Conservation (phyloP, 2,113 vertebrate genomes). For the Upupa epops region DNA sequence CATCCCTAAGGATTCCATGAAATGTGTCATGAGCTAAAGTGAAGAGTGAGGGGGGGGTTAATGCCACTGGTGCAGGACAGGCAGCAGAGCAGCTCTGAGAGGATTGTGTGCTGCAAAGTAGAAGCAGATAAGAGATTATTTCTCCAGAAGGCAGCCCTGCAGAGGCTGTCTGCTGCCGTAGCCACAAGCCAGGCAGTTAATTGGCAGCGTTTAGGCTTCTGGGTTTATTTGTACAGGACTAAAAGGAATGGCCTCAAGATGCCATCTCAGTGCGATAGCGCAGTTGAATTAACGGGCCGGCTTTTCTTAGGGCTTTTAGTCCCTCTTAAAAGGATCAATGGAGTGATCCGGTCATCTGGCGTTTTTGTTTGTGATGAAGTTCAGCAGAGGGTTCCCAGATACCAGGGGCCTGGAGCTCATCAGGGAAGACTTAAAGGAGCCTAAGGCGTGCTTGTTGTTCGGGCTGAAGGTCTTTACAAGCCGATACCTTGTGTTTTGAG, state of each 20-base stretch:
- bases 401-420: neutral
- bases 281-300: neutral
- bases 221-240: neutral
- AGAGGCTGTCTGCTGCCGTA: neutral
- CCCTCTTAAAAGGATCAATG: neutral
- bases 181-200: neutral
- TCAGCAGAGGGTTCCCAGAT: neutral
- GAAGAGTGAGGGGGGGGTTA: too few relatives aligned
- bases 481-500: neutral
- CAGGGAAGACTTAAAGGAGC: neutral
- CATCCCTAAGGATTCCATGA: too few relatives aligned
- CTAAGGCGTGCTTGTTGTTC: neutral
- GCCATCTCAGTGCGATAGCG: neutral
- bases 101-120: neutral
- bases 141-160: neutral
- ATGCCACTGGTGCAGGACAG: neutral
- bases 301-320: neutral
- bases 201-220: neutral
- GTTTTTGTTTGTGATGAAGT: neutral
- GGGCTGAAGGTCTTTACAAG: neutral
- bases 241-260: neutral
- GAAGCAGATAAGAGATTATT: neutral
- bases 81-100: neutral
- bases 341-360: neutral
- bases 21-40: too few relatives aligned